phyloP scores from a whole-genome alignment of 2,888 invertebrate genomes.

The Gastrophysa polygoni region DNA sequence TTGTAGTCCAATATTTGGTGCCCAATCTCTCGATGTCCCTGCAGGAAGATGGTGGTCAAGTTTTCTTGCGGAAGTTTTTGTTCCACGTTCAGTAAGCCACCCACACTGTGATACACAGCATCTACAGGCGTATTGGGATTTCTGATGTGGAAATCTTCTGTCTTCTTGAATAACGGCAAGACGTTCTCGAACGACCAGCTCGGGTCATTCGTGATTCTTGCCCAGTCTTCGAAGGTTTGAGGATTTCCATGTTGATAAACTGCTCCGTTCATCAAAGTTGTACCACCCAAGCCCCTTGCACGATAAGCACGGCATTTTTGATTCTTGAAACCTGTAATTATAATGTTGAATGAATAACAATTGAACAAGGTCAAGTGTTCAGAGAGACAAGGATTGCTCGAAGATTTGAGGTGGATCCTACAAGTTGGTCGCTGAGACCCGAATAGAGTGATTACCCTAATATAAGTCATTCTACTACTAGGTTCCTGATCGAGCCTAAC shows the following conservation, averaged over 20 bases:
- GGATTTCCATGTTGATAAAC: slow-evolving; percentile 59
- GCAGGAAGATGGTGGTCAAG: slow-evolving; percentile 37
- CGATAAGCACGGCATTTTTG: slow-evolving; percentile 52
- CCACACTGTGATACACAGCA: slow-evolving; percentile 16
- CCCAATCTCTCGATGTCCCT: slow-evolving; percentile 69
- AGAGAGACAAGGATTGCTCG: no score
- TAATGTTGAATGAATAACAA: no score
- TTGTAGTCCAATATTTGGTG: slow-evolving; percentile 74
- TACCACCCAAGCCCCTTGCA: slow-evolving; percentile 62
- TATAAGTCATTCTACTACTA: no score
- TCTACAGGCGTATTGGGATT: slow-evolving; percentile 20
- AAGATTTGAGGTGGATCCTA: no score
- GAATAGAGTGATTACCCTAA: no score
- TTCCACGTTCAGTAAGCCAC: slow-evolving; percentile 33
- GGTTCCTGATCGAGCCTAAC: no score
- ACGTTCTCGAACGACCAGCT: slow-evolving; percentile 64
- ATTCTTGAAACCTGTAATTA: slow-evolving; percentile 40
- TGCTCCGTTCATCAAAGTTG: slow-evolving; percentile 60
- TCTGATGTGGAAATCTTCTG: slow-evolving; percentile 24
- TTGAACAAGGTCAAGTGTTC: no score
- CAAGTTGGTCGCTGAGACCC: no score
- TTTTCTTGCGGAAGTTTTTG: slow-evolving; percentile 18
- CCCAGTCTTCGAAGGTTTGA: slow-evolving; percentile 60
- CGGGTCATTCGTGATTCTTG: slow-evolving; percentile 42
- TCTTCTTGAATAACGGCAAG: slow-evolving; percentile 55